Evolutionary conservation across 1,140 invertebrate species (phyloP).

Genomic region (Hormaphis cornu): DNA sequence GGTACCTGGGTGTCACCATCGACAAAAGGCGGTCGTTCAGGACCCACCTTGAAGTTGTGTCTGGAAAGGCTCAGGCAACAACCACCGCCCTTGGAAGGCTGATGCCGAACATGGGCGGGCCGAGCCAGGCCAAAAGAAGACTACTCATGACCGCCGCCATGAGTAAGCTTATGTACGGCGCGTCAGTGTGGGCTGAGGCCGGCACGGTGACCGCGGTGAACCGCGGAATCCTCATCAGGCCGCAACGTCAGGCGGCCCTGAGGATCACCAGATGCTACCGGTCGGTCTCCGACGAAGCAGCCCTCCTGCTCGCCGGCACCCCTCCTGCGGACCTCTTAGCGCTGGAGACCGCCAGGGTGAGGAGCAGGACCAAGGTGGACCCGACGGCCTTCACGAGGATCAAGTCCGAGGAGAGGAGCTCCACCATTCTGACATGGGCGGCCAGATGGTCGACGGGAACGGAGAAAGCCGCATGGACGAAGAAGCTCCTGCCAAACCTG

Average conservation of each 20-base stretch:
- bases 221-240: background rate
- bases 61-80: conserved; percentile 24
- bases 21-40: background rate
- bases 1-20: background rate
- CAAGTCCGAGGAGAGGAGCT: background rate
- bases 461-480: background rate
- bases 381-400: fast-evolving
- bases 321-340: background rate
- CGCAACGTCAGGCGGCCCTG: background rate
- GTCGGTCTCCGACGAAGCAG: background rate
- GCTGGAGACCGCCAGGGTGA: too few relatives aligned
- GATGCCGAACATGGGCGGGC: conserved; percentile 39
- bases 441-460: background rate
- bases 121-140: conserved; percentile 40
- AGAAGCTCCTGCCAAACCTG: background rate
- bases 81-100: conserved; percentile 36
- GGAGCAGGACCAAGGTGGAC: fast-evolving
- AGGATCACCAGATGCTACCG: background rate
- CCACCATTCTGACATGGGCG: background rate
- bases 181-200: conserved; percentile 51
- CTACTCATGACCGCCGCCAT: conserved; percentile 37
- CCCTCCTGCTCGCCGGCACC: background rate
- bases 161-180: background rate
- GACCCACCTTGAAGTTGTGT: background rate
- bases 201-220: background rate